Evolutionary conservation across 1,140 invertebrate species (phyloP), one percentile per base, ranked within the genome.

Genomic region (Ptiloglossa arizonensis): DNA sequence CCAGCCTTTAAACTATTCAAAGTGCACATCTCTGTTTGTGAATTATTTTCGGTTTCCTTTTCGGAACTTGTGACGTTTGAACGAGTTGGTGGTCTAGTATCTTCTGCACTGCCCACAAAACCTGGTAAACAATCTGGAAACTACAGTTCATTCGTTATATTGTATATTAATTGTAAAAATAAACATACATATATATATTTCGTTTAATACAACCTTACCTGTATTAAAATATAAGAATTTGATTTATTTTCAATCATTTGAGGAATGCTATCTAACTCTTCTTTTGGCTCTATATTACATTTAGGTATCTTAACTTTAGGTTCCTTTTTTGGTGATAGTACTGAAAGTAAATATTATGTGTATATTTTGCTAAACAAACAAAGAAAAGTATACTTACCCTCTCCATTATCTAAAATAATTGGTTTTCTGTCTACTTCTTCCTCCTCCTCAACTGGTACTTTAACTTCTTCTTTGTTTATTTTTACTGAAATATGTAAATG

Each of bases 81-180:
- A 63, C 76, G 73, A 75, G 79, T 81, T 3, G 75, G 15, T 3
- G 75, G 15, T 70, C 46, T 80, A 27, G 72, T 27, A 35, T 87
- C 86, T 29, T 81, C 82, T 27, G 80, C 82, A 41, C 78, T 83
- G 17, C 70, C 62, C 74, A 57, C 72, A 32, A 90, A 68, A 44
- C 90, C 86, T 56, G 91, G 91, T 27, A 92, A 88, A 75, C 89
- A 90, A 71, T 89, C 88, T 79, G 91, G 91, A 85, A 93, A 89
- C 92, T 93, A 11, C 54, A 79, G 79, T 35, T 54, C 38, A 76
- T 75, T 79, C 57, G 22, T 69, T 48, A 66, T 63, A 68, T 63
- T 32, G 62, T 24, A 35, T 64, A 78, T 44, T 22, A 19, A 67
- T 17, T 69, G 17, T 41, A 17, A 66, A 5, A n/a, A 62, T 54